Percentiles rank a stretch among this genome's conserved stretches.
Conservation (phyloP, 2,113 vertebrate genomes). For the Erythrocercus mccallii region DNA sequence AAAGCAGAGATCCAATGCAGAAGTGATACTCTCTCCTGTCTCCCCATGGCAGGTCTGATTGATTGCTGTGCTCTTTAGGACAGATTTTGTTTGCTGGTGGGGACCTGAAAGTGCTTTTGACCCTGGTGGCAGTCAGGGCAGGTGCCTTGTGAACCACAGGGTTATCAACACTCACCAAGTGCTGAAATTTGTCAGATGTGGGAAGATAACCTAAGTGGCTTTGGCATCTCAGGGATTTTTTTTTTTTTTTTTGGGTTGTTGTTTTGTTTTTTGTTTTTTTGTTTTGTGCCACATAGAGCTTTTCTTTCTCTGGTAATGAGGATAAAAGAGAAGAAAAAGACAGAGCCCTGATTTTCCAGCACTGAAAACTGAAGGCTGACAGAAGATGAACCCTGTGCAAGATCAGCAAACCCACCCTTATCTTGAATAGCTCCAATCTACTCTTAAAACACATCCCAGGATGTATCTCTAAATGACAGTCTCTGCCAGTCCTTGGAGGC, state of each 20-base stretch:
- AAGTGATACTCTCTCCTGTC: not conserved
- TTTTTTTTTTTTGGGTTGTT: no score
- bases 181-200: not conserved
- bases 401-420: not conserved
- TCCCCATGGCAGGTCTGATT: not conserved
- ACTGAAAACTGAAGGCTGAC: not conserved
- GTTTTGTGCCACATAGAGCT: not conserved
- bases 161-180: not conserved
- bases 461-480: fast-evolving
- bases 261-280: not conserved
- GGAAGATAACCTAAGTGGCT: not conserved
- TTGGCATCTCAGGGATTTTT: not conserved
- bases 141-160: not conserved
- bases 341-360: not conserved
- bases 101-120: not conserved
- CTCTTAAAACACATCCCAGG: not conserved
- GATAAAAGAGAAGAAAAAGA: not conserved
- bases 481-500: not conserved
- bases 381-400: not conserved
- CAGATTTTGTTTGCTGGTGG: not conserved
- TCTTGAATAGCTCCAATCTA: not conserved
- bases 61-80: not conserved
- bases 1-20: not conserved
- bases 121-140: not conserved
- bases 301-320: not conserved